Evolutionary conservation across 2,797 vertebrate genomes (phyloP).

Genomic region (Peromyscus nudipes): DNA sequence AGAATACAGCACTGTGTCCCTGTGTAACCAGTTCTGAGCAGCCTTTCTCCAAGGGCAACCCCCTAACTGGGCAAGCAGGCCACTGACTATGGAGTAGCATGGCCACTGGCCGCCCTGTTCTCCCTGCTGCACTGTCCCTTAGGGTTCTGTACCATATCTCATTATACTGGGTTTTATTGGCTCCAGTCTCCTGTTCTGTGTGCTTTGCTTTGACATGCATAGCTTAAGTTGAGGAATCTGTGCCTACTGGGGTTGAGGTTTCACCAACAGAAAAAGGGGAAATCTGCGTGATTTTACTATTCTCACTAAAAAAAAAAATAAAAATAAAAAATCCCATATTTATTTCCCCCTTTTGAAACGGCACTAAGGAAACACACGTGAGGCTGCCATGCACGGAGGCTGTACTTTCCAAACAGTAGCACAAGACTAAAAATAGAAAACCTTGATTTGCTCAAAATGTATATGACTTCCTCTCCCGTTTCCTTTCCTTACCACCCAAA

Average conservation of each 20-base stretch:
- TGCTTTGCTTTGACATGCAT: slow-evolving; percentile 57
- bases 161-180: slow-evolving; percentile 38
- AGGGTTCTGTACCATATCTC: neutral
- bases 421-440: slow-evolving; percentile 76
- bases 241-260: slow-evolving; percentile 76
- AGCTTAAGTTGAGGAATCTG: slow-evolving; percentile 76
- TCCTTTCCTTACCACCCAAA: slow-evolving; percentile 47
- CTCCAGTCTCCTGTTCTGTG: neutral
- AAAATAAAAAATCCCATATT: slow-evolving; percentile 74
- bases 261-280: slow-evolving; percentile 78
- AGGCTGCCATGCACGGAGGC: slow-evolving; percentile 65
- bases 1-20: rapidly evolving
- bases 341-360: slow-evolving; percentile 74
- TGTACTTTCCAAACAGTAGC: slow-evolving; percentile 79
- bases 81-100: slow-evolving; percentile 50
- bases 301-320: slow-evolving; percentile 75
- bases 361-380: slow-evolving; percentile 72
- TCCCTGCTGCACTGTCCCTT: neutral
- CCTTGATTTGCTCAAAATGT: slow-evolving; percentile 72
- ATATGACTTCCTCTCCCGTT: slow-evolving; percentile 78
- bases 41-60: neutral
- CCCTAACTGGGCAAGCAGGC: neutral
- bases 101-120: neutral
- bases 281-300: slow-evolving; percentile 79
- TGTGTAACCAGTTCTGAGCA: neutral